Base-by-base conservation (phyloP, 2,113 vertebrate species). In the Megaleporinus macrocephalus region DNA sequence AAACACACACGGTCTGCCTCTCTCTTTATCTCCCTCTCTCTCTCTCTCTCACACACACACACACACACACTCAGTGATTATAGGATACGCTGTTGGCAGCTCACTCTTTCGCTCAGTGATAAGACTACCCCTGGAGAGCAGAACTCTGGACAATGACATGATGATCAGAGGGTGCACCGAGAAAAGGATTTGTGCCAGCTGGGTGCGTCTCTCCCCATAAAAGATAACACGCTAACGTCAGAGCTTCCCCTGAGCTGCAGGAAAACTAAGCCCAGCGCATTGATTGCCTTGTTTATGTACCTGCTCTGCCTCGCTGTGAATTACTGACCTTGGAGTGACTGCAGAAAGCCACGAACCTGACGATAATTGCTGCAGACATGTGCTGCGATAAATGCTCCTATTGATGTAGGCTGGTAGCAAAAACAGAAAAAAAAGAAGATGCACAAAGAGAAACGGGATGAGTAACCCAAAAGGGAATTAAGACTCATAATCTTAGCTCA, bases 141-240 rank as follows among this genome's bases (percentile, higher is more conserved):
- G 86, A 76, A 53, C 88, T 71, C 75, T 53, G 88, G 90, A 92
- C 90, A 91, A 91, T 87, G 90, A 91, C 88, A 89, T 76, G 89
- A 91, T 92, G 91, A 93, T 92, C 90, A 92, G 88, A 92, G 90
- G 89, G 86, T 89, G 89, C 87, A 73, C 47, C 73, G 83, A 81
- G 83, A 84, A 55, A 73, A 79, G 86, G 83, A 90, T 90, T 90
- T 91, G 87, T 90, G 82, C 87, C 86, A 78, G 87, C 81, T 80
- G 90, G 88, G 87, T 85, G 87, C 70, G 51, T 90, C 81, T 87
- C 84, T 88, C 82, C 63, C 82, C 78, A 76, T 76, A 30, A 83
- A 81, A 80, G 88, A 92, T 88, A 90, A 90, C 88, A 85, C 51
- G 12, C 57, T 65, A 89, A 89, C 79, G 63, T 71, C 80, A 57